Evolutionary conservation across 2,888 invertebrate genomes (phyloP).

Genomic region (Trachelus troglodyta): DNA sequence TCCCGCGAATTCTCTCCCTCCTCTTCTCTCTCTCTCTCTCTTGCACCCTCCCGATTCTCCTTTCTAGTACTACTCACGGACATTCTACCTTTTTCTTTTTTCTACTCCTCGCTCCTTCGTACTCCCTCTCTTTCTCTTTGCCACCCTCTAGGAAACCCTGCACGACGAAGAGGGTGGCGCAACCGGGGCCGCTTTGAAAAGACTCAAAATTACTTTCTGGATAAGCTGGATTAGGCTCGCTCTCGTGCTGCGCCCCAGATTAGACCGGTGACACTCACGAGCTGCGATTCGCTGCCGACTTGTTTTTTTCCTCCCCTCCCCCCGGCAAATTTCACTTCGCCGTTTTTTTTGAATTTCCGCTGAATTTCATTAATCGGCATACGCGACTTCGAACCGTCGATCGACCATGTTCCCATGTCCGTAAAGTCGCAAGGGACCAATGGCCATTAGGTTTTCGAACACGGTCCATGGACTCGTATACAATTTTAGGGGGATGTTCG

Average conservation of each 20-base stretch:
- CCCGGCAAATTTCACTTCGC: background rate
- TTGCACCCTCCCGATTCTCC: background rate
- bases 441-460: background rate
- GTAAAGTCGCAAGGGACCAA: background rate
- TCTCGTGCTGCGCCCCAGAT: conserved; percentile 63
- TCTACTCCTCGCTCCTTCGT: background rate
- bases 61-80: background rate
- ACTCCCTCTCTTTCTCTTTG: conserved; percentile 11
- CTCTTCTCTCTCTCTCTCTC: conserved; percentile 4
- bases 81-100: background rate
- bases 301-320: conserved; percentile 25
- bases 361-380: background rate
- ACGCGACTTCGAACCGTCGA: background rate
- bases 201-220: conserved; percentile 75
- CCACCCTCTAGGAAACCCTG: conserved; percentile 2
- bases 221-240: conserved; percentile 73
- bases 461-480: background rate
- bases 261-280: conserved; percentile 59
- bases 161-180: conserved; percentile 14
- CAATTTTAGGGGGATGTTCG: background rate
- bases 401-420: background rate
- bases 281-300: conserved; percentile 27
- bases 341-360: conserved; percentile 19
- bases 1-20: conserved; percentile 32
- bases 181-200: conserved; percentile 67